phyloP scores from a whole-genome alignment of 92 coral and sea anemone species.

The Chrysogorgia sp. region DNA sequence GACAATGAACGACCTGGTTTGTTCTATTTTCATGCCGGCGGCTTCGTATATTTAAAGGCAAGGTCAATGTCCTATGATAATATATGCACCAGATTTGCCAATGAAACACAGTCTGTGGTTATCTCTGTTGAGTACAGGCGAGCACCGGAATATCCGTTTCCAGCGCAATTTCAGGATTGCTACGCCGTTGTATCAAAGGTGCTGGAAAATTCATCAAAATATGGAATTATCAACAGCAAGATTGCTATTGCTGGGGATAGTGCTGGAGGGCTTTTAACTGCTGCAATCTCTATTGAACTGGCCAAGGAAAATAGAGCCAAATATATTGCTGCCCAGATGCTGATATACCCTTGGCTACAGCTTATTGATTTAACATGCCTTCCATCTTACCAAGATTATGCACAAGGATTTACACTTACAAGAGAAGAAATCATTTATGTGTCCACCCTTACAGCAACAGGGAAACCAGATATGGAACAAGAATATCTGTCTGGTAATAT shows the following conservation, averaged over 20 bases:
- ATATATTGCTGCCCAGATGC: conserved; percentile 52
- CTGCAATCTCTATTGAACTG: conserved; percentile 80
- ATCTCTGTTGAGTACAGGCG: conserved; percentile 71
- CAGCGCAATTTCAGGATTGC: conserved; percentile 84
- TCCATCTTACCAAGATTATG: conserved; percentile 69
- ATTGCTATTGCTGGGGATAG: conserved; percentile 87
- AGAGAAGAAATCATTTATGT: too few relatives aligned
- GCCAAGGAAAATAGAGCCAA: conserved; percentile 59
- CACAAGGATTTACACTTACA: conserved; percentile 52
- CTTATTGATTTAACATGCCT: conserved; percentile 68
- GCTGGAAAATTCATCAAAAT: conserved; percentile 63
- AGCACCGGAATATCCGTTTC: conserved; percentile 85
- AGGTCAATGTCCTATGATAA: not conserved
- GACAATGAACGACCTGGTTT: conserved; percentile 22
- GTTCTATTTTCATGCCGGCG: conserved; percentile 58
- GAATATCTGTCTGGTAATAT: conserved; percentile 5
- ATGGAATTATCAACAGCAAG: conserved; percentile 77
- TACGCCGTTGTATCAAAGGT: conserved; percentile 82
- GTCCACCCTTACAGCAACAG: too few relatives aligned
- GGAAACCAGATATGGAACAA: too few relatives aligned
- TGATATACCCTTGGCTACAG: conserved; percentile 81
- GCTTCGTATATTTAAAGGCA: conserved; percentile 32
- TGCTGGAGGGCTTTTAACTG: conserved; percentile 92
- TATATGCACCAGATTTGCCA: not conserved
- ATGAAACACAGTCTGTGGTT: conserved; percentile 24